A percentile compares a stretch with the other conserved stretches of the same genome.
Evolutionary conservation across 2,888 invertebrate genomes (phyloP).

Genomic region (Heliothis peltigera): DNA sequence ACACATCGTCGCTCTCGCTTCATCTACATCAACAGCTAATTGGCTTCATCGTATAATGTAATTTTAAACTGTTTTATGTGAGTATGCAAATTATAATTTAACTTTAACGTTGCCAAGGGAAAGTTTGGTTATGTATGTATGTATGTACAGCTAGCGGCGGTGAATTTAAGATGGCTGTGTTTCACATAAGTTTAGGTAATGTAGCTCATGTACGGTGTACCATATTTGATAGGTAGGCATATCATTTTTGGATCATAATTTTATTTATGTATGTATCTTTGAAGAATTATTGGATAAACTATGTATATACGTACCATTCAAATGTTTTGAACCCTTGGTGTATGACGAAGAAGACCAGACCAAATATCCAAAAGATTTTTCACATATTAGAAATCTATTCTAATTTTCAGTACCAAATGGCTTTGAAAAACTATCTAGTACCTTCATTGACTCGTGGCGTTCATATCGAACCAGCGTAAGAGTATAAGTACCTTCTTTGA

Average conservation of each 20-base stretch:
- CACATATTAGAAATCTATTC: neutral
- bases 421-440: neutral
- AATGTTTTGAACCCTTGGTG: too few species aligned
- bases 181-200: neutral
- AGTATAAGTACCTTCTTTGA: constrained; percentile 3
- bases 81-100: constrained; percentile 60
- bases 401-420: constrained; percentile 7
- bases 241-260: too few species aligned
- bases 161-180: constrained; percentile 43
- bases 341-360: too few species aligned
- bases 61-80: constrained; percentile 57
- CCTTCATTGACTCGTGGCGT: too few species aligned
- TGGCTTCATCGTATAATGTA: constrained; percentile 44
- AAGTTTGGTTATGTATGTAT: constrained; percentile 35
- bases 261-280: too few species aligned
- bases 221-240: too few species aligned
- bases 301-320: too few species aligned
- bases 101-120: constrained; percentile 51
- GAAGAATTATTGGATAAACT: too few species aligned
- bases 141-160: constrained; percentile 16
- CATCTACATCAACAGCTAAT: constrained; percentile 38
- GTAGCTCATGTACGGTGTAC: too few species aligned
- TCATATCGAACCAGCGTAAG: too few species aligned
- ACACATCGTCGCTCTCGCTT: constrained; percentile 20
- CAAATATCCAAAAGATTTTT: neutral